Base-by-base conservation (phyloP, 2,888 invertebrate genomes). In the Pinctada fucata region DNA sequence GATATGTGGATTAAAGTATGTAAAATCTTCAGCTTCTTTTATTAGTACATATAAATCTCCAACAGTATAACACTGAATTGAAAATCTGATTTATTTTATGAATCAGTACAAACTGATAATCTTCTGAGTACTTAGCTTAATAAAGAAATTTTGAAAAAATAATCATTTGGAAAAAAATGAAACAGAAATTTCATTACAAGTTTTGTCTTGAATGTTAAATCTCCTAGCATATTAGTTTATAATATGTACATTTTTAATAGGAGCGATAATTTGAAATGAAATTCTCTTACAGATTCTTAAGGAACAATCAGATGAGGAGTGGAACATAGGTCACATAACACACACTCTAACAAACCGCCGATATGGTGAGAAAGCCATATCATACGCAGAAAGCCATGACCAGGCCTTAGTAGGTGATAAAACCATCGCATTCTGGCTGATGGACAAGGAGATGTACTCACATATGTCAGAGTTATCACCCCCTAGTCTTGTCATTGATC, bases 381-480 rank as follows among this genome's bases (percentile, higher is more conserved):
- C 99, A 0, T 99, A 99, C 91, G 96, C 97, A 0, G 99, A 99
- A 94, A 98, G 98, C 51, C 99, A 99, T 90, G 99, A 99, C 92
- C 99, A 99, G 94, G 95, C 95, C 69, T 83, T 93, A 16, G 92
- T 92, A 1, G 92, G 99, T 0, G 99, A 99, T 93, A 99, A 99
- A 93, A 99, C 99, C 0, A 95, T 99, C 66, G 99, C 99, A 1
- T 99, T 99, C 94, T 99, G 99, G 99, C 93, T 99, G 85, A 99
- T 99, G 99, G 99, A 99, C 93, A 97, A 98, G 87, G 97, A 98
- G 87, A 99, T 99, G 99, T 99, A 99, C 93, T 96, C 96, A 0
- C 96, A 97, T 93, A 99, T 99, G 99, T 97, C 97, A 64, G 94
- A 94, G 0, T 1, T 95, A 2, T 88, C 91, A 10, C 91, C 89